Evolutionary conservation across 2,888 invertebrate genomes (phyloP).

Genomic region (Himalopsyche anomala): DNA sequence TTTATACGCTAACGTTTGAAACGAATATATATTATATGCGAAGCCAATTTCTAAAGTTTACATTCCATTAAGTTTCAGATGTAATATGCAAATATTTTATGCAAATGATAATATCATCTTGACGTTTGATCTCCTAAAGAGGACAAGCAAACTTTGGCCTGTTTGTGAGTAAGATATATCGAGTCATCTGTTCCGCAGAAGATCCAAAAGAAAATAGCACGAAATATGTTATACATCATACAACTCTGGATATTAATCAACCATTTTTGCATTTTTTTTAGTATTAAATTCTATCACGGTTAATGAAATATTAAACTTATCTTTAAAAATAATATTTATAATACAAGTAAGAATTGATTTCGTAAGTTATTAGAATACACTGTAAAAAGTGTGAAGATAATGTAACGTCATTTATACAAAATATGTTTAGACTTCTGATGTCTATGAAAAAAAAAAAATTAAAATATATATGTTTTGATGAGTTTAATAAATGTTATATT

Average conservation of each 20-base stretch:
- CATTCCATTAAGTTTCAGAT: conserved; percentile 35
- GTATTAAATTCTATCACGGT: too few relatives aligned
- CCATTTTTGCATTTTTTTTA: too few relatives aligned
- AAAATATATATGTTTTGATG: too few relatives aligned
- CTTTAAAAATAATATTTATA: too few relatives aligned
- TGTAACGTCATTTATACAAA: too few relatives aligned
- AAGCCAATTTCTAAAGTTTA: conserved; percentile 5
- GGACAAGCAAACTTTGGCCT: conserved; percentile 33
- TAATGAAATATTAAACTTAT: too few relatives aligned
- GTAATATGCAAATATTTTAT: conserved; percentile 31
- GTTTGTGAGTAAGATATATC: conserved; percentile 39
- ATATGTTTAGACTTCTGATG: too few relatives aligned
- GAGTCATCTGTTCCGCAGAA: conserved; percentile 8
- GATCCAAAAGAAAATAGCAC: not conserved
- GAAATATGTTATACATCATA: not conserved
- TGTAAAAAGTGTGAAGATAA: too few relatives aligned
- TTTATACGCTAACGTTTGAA: not conserved
- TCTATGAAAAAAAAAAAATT: too few relatives aligned
- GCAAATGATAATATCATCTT: conserved; percentile 35
- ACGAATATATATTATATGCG: not conserved
- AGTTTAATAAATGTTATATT: too few relatives aligned
- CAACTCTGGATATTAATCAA: not conserved
- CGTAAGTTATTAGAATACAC: too few relatives aligned
- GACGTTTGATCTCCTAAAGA: conserved; percentile 33
- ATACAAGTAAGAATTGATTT: too few relatives aligned